These are phyloP conservation scores for Pachycephala philippinensis DNA, from an alignment of 2,113 vertebrate species.

Conservation along the genomic window DNA sequence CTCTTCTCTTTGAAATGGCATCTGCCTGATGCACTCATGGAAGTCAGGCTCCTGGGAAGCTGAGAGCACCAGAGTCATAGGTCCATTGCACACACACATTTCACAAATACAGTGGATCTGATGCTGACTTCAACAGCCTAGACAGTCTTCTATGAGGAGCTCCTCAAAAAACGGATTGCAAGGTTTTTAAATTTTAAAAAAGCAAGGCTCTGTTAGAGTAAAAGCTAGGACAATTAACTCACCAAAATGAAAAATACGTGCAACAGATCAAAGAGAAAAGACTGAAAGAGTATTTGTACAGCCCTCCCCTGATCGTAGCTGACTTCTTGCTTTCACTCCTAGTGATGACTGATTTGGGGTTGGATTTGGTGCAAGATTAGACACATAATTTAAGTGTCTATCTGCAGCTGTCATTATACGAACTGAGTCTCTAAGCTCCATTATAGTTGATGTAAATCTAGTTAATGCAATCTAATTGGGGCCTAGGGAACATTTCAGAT, in stretches of 20 bases:
- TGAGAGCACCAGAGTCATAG: background rate
- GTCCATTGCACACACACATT: background rate
- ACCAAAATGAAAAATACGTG: background rate
- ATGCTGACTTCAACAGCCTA: background rate
- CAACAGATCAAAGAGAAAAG: background rate
- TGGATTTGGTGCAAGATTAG: background rate
- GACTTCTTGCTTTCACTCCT: background rate
- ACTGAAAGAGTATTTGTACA: background rate
- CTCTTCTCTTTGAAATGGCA: background rate
- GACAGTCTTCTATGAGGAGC: background rate
- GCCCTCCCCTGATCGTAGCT: background rate
- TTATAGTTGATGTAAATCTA: background rate
- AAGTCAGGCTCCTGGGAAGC: background rate
- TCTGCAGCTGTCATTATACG: background rate
- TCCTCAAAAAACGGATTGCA: background rate
- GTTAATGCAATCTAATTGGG: background rate
- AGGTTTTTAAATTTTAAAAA: background rate
- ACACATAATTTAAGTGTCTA: background rate
- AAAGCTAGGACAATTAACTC: background rate
- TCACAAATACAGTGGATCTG: too few species aligned
- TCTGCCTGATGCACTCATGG: background rate
- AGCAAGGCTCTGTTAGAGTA: background rate
- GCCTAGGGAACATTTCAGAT: background rate
- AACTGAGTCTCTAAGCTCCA: background rate
- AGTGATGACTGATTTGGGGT: background rate